phyloP scores from a whole-genome alignment of 2,888 invertebrate species.

The Drosophila kanekoi region DNA sequence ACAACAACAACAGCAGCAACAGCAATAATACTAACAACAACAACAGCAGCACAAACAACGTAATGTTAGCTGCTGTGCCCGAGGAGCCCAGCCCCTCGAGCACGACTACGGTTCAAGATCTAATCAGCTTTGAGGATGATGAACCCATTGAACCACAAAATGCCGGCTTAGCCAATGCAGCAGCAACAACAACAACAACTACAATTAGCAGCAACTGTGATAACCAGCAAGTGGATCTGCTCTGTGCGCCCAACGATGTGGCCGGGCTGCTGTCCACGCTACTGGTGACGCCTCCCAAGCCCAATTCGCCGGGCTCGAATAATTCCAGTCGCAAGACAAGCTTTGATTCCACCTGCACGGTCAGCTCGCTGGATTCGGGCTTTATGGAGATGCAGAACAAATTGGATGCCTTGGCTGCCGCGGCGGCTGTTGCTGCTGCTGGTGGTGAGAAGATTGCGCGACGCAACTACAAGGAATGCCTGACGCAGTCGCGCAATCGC shows the following conservation, averaged over 20 bases:
- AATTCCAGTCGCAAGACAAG: constrained; percentile 85
- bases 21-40: constrained; percentile 14
- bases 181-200: constrained; percentile 2
- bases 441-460: constrained; percentile 81
- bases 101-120: constrained; percentile 74
- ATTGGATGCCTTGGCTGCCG: constrained; percentile 74
- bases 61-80: constrained; percentile 56
- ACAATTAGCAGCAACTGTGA: constrained; percentile 40
- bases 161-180: constrained; percentile 36
- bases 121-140: constrained; percentile 84
- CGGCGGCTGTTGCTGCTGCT: constrained; percentile 31
- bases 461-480: constrained; percentile 84
- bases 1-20: constrained; percentile 18
- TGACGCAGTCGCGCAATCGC: constrained; percentile 85
- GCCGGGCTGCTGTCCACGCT: constrained; percentile 37
- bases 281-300: constrained; percentile 68
- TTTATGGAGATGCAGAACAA: constrained; percentile 85
- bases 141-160: constrained; percentile 32
- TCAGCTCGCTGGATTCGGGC: constrained; percentile 85
- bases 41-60: constrained; percentile 24
- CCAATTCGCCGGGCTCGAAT: constrained; percentile 74
- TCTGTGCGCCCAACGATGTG: constrained; percentile 73
- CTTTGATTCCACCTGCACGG: constrained; percentile 85
- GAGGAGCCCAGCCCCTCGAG: constrained; percentile 42
- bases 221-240: constrained; percentile 64